These are phyloP conservation scores for Lasioglossum albipes DNA, from an alignment of 1,140 invertebrate genomes.

Conservation along the genomic window DNA sequence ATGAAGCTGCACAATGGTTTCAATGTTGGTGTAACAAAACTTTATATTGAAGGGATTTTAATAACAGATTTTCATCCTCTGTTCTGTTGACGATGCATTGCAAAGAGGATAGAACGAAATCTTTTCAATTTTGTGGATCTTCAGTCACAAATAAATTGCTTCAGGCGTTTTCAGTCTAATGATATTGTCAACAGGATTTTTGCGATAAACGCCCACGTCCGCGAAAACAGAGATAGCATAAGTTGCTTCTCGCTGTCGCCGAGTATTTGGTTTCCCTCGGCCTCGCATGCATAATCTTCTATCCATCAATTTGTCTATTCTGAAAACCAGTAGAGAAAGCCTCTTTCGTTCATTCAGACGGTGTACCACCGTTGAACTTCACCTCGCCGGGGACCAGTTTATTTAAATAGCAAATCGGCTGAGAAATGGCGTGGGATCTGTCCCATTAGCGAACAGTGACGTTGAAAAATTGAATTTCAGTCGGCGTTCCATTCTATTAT, in stretches of 20 bases:
- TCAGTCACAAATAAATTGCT: too few species aligned
- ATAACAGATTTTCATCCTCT: too few species aligned
- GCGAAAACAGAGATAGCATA: conserved; percentile 43
- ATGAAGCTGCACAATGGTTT: too few species aligned
- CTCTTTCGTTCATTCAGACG: background rate
- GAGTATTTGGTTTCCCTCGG: background rate
- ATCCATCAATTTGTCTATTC: conserved; percentile 13
- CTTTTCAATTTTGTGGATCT: too few species aligned
- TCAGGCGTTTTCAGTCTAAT: conserved; percentile 46
- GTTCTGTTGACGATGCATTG: too few species aligned
- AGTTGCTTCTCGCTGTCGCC: conserved; percentile 16
- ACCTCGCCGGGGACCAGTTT: background rate
- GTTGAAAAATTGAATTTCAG: too few species aligned
- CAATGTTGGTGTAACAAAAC: too few species aligned
- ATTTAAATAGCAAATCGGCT: conserved; percentile 1
- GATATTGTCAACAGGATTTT: conserved; percentile 71
- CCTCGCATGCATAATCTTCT: background rate
- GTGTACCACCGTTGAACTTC: background rate
- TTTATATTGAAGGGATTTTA: too few species aligned
- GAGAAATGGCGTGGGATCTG: too few species aligned
- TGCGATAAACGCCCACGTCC: conserved; percentile 60
- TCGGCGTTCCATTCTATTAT: too few species aligned
- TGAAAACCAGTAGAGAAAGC: conserved; percentile 13
- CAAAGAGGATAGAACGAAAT: too few species aligned
- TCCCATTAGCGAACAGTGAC: too few species aligned